Evolutionary conservation across 1,140 invertebrate species (phyloP), one percentile per base, ranked within the genome.

Genomic region (Campodea augens): DNA sequence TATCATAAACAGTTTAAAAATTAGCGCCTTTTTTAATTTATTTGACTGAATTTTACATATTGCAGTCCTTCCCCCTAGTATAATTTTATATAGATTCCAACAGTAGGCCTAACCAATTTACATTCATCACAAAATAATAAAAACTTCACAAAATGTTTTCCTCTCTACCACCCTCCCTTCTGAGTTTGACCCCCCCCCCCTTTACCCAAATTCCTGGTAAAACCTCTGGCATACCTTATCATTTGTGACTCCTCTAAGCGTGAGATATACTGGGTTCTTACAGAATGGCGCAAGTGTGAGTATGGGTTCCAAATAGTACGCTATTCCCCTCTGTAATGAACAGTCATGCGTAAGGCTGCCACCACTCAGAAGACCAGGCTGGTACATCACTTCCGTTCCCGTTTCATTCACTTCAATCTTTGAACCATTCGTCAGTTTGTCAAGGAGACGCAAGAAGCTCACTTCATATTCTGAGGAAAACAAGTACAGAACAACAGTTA

Each of bases 401-500:
- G 89, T 91, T 64, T 91, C 81, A 62, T 82, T 91, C 0, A 98
- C 69, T 60, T 92, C 80, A 50, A 95, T 77, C 52, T 74, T 73
- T 1, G 88, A 81, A 10, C 93, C 93, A 70, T 97, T 97, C 20
- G 90, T 93, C 7, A 98, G 64, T 67, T 89, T 90, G 53, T 96
- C 89, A 38, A 98, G 54, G 15, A 98, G 60, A 32, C 85, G 69
- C 38, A 98, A 76, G 41, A 98, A 72, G 67, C 75, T 92, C 2
- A 90, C 77, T 75, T 98, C 93, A 62, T 78, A 90, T 59, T 95
- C 91, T 74, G 64, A 58, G 57, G 64, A 57, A 29, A 49, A 43
- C n/a, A n/a, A n/a, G n/a, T n/a, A n/a, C n/a, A n/a, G n/a, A n/a
- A n/a, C n/a, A n/a, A n/a, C n/a, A n/a, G n/a, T n/a, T n/a, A n/a